Base-by-base conservation (phyloP, 2,797 vertebrate genomes). In the Enteromius paludinosus region DNA sequence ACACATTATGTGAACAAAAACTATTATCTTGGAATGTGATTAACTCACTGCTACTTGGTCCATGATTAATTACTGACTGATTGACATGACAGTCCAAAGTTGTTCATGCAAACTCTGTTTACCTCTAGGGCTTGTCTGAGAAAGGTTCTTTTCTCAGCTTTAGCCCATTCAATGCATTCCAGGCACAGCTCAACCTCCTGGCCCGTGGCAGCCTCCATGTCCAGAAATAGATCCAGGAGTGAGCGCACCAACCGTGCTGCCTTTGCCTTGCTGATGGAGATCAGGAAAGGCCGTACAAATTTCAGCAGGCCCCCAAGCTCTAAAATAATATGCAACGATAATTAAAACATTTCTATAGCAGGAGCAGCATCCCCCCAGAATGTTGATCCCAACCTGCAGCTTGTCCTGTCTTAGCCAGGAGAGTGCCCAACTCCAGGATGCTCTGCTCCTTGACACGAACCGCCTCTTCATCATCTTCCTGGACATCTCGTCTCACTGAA, bases 381-480 rank as follows among this genome's bases (percentile, higher is more conserved):
- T 64, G 15, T 43, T 10, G 23, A 75, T 23, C 4, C 47, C 87
- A 85, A 99, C 98, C 98, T 92, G 98, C 98, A 69, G 98, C 98
- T 91, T 99, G 98, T 86, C 98, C 98, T 0, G 98, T 99, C 90
- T 99, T 99, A 84, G 98, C 98, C 93, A 99, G 88, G 61, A 99
- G 96, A 0, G 94, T 95, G 12, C 98, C 98, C 90, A 99, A 92
- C 86, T 99, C 98, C 94, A 99, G 90, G 92, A 99, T 99, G 91
- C 98, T 99, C 93, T 99, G 98, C 91, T 99, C 98, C 92, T 99
- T 99, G 90, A 99, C 97, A 89, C 97, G 96, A 86, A 99, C 97
- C 0, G 98, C 97, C 84, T 99, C 98, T 85, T 99, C 98, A 90
- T 99, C 98, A 0, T 97, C 96, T 89, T 99, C 96, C 84, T 98